phyloP scores from a whole-genome alignment of 1,140 invertebrate genomes.

The Drosophila pruinosa region DNA sequence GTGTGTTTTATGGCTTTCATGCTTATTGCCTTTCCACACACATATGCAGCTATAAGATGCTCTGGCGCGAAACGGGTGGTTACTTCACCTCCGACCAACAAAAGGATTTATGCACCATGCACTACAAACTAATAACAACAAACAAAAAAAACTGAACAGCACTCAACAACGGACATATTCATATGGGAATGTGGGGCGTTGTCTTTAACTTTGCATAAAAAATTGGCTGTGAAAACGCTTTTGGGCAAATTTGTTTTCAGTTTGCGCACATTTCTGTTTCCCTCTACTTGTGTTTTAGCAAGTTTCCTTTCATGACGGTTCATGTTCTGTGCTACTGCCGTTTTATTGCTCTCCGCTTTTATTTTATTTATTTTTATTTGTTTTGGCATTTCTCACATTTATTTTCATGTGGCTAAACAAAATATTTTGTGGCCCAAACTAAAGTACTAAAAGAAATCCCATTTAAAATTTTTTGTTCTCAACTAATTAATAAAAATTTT shows the following conservation, averaged over 20 bases:
- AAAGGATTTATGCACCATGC: conserved; percentile 71
- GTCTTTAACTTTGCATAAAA: conserved; percentile 77
- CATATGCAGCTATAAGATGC: neutral
- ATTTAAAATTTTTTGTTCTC: neutral
- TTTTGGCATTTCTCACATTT: conserved; percentile 42
- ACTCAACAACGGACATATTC: neutral
- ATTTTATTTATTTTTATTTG: conserved; percentile 29
- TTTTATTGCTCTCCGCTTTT: conserved; percentile 26
- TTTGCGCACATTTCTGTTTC: conserved; percentile 28
- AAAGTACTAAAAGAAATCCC: conserved; percentile 10
- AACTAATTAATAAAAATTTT: neutral
- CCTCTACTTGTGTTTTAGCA: conserved; percentile 9
- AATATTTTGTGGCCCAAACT: conserved; percentile 31
- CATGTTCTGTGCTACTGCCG: conserved; percentile 45
- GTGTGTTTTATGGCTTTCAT: conserved; percentile 60
- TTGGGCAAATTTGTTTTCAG: conserved; percentile 69
- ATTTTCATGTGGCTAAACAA: conserved; percentile 41
- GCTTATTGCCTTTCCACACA: conserved; percentile 56
- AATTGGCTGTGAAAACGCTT: conserved; percentile 79
- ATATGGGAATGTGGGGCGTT: conserved; percentile 37
- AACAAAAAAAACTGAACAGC: conserved; percentile 50
- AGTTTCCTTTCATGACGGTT: conserved; percentile 50
- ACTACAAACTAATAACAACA: conserved; percentile 48
- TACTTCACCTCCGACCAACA: conserved; percentile 40
- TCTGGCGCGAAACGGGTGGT: conserved; percentile 20